Conservation (phyloP, 1,140 invertebrate genomes). For the Rhagoletis pomonella region DNA sequence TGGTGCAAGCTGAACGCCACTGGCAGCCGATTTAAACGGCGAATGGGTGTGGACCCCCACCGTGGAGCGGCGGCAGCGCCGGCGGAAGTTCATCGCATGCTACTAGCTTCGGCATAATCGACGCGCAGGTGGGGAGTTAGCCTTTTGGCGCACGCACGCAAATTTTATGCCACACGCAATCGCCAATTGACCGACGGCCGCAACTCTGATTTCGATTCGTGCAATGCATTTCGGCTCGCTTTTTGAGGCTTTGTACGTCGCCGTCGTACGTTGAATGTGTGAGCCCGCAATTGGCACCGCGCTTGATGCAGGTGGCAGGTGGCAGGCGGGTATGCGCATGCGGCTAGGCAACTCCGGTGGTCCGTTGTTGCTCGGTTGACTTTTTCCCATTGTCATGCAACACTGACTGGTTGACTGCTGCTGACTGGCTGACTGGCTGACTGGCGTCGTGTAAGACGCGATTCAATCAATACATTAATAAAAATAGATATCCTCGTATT, state of each 20-base stretch:
- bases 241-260: slow-evolving; percentile 28
- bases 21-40: not conserved
- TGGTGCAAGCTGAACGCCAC: slow-evolving; percentile 22
- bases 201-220: slow-evolving; percentile 32
- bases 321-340: not conserved
- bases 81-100: slow-evolving; percentile 39
- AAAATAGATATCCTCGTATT: too few relatives aligned
- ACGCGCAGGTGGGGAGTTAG: slow-evolving; percentile 29
- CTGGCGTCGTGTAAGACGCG: not conserved
- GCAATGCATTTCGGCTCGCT: slow-evolving; percentile 43
- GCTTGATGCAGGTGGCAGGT: slow-evolving; percentile 18
- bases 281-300: too few relatives aligned
- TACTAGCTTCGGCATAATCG: not conserved
- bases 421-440: too few relatives aligned
- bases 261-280: not conserved
- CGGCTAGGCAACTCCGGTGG: slow-evolving; percentile 9
- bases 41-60: slow-evolving; percentile 25
- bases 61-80: slow-evolving; percentile 3
- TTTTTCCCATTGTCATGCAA: too few relatives aligned
- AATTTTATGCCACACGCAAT: slow-evolving; percentile 34
- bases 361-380: not conserved
- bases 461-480: not conserved
- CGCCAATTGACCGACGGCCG: slow-evolving; percentile 26
- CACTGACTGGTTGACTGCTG: too few relatives aligned
- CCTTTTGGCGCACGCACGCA: slow-evolving; percentile 45